Base-by-base conservation (phyloP, 2,797 vertebrate genomes). In the Champsocephalus gunnari region DNA sequence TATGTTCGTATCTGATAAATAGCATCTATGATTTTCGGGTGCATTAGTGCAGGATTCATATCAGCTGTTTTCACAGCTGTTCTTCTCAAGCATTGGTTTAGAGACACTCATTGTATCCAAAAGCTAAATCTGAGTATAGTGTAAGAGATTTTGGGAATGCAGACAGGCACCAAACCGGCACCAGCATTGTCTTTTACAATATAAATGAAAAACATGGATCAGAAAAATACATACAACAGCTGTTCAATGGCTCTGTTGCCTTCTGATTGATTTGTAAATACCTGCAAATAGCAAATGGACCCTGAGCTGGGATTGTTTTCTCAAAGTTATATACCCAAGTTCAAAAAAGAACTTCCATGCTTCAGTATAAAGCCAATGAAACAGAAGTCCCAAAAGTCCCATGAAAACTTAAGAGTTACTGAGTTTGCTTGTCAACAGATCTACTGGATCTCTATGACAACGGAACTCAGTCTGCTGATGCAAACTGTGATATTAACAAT, bases 1-100 rank as follows among this genome's bases (percentile, higher is more conserved):
- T 64, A 50, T 61, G 77, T 73, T 80, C 60, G 79, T 32, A 78
- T 73, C 67, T 83, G 88, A 92, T 91, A 69, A 85, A 91, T 90
- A 66, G 76, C 73, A 80, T 80, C 79, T 77, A 70, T 77, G 67
- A 60, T 89, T 88, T 89, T 83, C 77, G 82, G 80, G 73, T 81
- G 62, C 68, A 81, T 83, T 82, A 84, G 72, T 65, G 55, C 62
- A 78, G 78, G 86, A 91, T 83, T 87, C 86, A 77, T 85, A 81
- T 90, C 89, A 90, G 89, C 89, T 95, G 94, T 94, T 95, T 94
- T 88, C 49, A 91, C 94, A 95, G 95, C 93, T 95, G 93, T 80
- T 80, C 79, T 77, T 84, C 85, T 87, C 60, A 45, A 91, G 76
- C 71, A 62, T 61, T 58, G 77, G 73, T 87, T 89, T 89, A 79